These are phyloP conservation scores for Lamprologus speciosus DNA, from an alignment of 2,113 vertebrate genomes.

Conservation along the genomic window DNA sequence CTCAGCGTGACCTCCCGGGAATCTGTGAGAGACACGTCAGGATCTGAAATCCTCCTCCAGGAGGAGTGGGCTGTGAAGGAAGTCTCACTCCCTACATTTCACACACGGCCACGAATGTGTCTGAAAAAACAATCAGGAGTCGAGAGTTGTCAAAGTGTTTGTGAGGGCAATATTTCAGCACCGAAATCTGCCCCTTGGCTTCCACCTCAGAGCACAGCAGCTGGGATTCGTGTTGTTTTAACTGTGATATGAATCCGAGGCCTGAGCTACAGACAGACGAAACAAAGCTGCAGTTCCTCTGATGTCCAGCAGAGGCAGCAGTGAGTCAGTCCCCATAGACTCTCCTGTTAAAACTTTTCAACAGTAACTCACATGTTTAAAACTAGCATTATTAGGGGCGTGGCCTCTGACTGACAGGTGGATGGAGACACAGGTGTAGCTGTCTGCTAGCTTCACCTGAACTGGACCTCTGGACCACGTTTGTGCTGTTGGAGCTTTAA, in stretches of 20 bases:
- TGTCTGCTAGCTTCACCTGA: neutral
- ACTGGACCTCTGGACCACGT: fast-evolving
- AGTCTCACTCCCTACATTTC: neutral
- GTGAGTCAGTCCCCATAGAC: neutral
- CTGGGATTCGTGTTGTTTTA: neutral
- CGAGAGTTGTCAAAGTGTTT: fast-evolving
- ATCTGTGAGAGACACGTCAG: neutral
- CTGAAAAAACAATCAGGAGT: neutral
- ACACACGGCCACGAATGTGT: neutral
- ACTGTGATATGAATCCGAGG: fast-evolving
- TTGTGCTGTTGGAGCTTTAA: neutral
- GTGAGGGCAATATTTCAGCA: neutral
- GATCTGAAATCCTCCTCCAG: neutral
- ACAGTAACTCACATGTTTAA: neutral
- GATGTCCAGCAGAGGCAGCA: neutral
- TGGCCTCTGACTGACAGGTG: neutral
- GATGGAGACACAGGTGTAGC: neutral
- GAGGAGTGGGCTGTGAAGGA: neutral
- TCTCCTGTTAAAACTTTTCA: neutral
- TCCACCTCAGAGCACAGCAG: neutral
- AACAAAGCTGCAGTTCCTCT: neutral
- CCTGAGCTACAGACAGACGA: fast-evolving
- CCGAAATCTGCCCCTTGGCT: neutral
- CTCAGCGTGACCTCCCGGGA: neutral
- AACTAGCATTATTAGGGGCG: neutral